These are phyloP conservation scores for Alfaro cultratus DNA, from an alignment of 2,797 vertebrate genomes.

Conservation along the genomic window DNA sequence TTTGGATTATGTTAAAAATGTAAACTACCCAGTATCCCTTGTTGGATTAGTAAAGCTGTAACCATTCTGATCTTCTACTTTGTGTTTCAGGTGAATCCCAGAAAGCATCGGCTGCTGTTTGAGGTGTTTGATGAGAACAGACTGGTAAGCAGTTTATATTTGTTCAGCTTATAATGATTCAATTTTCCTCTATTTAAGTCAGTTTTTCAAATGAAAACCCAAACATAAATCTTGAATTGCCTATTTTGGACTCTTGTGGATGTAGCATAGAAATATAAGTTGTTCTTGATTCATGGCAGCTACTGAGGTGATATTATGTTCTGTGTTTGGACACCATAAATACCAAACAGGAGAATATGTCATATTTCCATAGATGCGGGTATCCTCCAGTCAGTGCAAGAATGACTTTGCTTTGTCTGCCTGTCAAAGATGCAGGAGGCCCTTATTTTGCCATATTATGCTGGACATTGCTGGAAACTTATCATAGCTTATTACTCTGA, in stretches of 20 bases:
- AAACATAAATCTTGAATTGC: background rate
- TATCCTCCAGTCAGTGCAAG: slow-evolving; percentile 33
- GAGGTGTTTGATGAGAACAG: slow-evolving; percentile 99
- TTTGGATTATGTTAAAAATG: background rate
- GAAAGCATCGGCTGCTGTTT: slow-evolving; percentile 90
- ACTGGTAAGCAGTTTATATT: slow-evolving; percentile 85
- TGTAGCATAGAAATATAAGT: background rate
- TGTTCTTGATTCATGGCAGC: background rate
- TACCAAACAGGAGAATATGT: slow-evolving; percentile 27
- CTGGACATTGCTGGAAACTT: slow-evolving; percentile 55
- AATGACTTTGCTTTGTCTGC: slow-evolving; percentile 42
- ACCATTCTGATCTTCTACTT: background rate
- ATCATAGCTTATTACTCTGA: slow-evolving; percentile 28
- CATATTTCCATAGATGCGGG: slow-evolving; percentile 38
- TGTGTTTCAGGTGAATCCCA: slow-evolving; percentile 88
- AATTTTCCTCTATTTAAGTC: background rate
- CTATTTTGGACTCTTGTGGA: background rate
- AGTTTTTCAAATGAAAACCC: background rate
- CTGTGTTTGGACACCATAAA: slow-evolving; percentile 2
- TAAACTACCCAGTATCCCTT: background rate
- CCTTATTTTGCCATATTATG: slow-evolving; percentile 65
- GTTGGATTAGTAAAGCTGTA: background rate
- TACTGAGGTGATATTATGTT: background rate
- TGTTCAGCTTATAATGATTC: background rate
- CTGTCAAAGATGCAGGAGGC: slow-evolving; percentile 26